A percentile compares a stretch with the other conserved stretches of the same genome.
These are phyloP conservation scores for Omphaloscelis lunosa DNA, from an alignment of 2,888 invertebrate genomes.

Conservation along the genomic window DNA sequence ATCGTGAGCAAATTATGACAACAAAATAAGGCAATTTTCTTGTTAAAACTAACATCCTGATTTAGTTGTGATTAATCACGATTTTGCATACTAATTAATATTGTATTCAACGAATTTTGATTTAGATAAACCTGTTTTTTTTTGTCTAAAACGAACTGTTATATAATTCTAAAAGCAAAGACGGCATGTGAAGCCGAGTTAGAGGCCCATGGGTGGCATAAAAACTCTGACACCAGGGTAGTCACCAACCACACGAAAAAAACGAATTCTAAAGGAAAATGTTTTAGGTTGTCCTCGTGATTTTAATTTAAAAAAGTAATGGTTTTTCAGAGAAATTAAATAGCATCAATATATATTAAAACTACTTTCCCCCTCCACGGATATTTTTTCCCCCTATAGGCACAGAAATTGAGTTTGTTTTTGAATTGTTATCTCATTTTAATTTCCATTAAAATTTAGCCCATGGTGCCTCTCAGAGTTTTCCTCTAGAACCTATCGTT, in stretches of 20 bases:
- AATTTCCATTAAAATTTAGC: not conserved
- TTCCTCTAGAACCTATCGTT: not conserved
- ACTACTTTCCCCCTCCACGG: not conserved
- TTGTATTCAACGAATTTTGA: not conserved
- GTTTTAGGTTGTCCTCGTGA: not conserved
- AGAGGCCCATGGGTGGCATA: too few species aligned
- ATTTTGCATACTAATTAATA: conserved; percentile 23
- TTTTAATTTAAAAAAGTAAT: not conserved
- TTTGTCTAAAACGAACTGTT: not conserved
- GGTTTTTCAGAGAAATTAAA: not conserved
- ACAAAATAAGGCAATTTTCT: conserved; percentile 18
- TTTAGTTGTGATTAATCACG: conserved; percentile 52
- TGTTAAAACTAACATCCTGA: conserved; percentile 41
- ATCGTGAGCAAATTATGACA: conserved; percentile 37
- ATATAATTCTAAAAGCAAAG: not conserved
- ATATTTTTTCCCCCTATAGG: not conserved
- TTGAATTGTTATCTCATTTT: not conserved
- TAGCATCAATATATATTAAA: not conserved
- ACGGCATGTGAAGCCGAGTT: too few species aligned
- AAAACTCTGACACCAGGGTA: too few species aligned
- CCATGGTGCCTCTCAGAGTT: not conserved
- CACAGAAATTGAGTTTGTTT: not conserved
- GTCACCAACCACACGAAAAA: too few species aligned
- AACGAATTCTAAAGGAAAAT: too few species aligned
- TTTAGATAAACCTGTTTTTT: not conserved